phyloP scores from a whole-genome alignment of 1,140 invertebrate genomes.

The Drosophila subobscura region DNA sequence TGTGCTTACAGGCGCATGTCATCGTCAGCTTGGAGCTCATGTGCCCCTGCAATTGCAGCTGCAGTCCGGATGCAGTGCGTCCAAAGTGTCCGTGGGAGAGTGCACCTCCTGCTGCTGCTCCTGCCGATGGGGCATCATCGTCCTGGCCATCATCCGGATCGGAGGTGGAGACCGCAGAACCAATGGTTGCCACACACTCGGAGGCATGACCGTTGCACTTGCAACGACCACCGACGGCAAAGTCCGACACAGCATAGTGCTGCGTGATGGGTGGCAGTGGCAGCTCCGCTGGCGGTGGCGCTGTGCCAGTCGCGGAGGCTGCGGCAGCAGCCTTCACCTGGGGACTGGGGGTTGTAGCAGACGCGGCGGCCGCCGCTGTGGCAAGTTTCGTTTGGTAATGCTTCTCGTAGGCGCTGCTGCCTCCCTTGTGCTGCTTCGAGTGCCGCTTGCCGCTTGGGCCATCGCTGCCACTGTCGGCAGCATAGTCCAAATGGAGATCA shows the following conservation, averaged over 20 bases:
- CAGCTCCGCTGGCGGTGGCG: conserved; percentile 65
- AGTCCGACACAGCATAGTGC: conserved; percentile 97
- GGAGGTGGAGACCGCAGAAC: conserved; percentile 6
- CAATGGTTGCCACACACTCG: conserved; percentile 86
- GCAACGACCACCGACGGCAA: conserved; percentile 98
- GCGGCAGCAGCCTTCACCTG: conserved; percentile 17
- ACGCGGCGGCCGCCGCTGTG: conserved; percentile 34
- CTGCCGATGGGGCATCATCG: conserved; percentile 84
- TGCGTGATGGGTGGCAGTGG: conserved; percentile 83
- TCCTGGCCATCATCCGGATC: conserved; percentile 65
- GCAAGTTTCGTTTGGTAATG: conserved; percentile 64
- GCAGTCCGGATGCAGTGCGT: conserved; percentile 70
- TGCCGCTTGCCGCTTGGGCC: conserved; percentile 26
- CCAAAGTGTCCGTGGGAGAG: conserved; percentile 54
- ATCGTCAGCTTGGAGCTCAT: conserved; percentile 84
- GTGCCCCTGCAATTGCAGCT: conserved; percentile 20
- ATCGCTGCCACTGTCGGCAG: conserved; percentile 62
- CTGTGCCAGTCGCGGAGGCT: conserved; percentile 45
- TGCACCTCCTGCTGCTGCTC: background rate
- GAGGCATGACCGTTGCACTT: conserved; percentile 99
- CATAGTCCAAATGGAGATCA: conserved; percentile 75
- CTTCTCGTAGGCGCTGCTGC: conserved; percentile 62
- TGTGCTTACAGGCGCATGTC: conserved; percentile 98
- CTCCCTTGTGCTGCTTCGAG: conserved; percentile 67
- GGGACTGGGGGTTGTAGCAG: conserved; percentile 4